phyloP scores from a whole-genome alignment of 2,113 vertebrate species.

The Thryonomys swinderianus region DNA sequence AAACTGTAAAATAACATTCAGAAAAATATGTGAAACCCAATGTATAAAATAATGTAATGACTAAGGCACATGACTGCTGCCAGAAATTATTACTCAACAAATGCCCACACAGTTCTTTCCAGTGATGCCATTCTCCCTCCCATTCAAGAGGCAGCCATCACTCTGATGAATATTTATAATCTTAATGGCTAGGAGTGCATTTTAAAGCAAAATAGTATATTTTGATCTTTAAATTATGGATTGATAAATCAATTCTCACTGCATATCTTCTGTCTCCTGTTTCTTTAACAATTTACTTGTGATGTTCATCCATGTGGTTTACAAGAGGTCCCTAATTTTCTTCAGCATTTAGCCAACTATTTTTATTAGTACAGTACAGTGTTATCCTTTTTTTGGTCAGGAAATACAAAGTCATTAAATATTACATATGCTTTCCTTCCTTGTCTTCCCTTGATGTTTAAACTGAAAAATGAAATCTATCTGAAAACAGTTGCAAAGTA shows the following conservation, averaged over 20 bases:
- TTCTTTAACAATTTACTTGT: constrained; percentile 8
- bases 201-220: background rate
- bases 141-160: background rate
- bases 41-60: background rate
- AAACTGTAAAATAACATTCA: constrained; percentile 33
- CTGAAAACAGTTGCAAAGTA: background rate
- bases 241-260: background rate
- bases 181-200: background rate
- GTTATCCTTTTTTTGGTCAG: background rate
- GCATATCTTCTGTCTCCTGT: background rate
- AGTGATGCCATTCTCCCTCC: background rate
- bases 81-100: background rate
- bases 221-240: background rate
- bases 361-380: constrained; percentile 6
- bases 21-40: constrained; percentile 25
- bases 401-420: constrained; percentile 25
- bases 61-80: background rate
- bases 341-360: background rate
- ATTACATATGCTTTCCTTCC: background rate
- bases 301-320: background rate
- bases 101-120: background rate
- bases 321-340: constrained; percentile 13
- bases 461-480: background rate
- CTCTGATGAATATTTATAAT: background rate
- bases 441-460: constrained; percentile 12